phyloP scores from a whole-genome alignment of 2,888 invertebrate genomes.

The Coelinius sp. region DNA sequence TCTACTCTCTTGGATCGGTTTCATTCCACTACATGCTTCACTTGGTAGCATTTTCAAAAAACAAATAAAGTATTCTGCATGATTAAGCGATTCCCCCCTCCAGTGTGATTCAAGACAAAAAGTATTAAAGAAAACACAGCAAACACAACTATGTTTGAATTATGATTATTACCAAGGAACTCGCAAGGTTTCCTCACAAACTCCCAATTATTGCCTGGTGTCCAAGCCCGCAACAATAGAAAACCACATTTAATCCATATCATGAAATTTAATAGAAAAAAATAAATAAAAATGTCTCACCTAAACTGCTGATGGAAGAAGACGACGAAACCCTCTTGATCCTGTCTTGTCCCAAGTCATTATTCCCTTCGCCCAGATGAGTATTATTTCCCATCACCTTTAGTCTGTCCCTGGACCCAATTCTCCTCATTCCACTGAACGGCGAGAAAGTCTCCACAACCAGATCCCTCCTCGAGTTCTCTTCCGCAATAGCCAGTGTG shows the following conservation, averaged over 20 bases:
- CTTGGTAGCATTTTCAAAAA: too few relatives aligned
- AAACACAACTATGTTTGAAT: background rate
- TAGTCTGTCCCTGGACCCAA: conserved; percentile 70
- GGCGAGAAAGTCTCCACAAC: conserved; percentile 67
- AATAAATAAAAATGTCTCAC: conserved; percentile 56
- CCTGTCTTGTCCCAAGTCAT: conserved; percentile 69
- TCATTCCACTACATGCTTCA: too few relatives aligned
- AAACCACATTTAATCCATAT: conserved; percentile 9
- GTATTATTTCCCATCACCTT: conserved; percentile 67
- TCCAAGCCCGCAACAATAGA: conserved; percentile 43
- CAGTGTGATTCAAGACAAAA: too few relatives aligned
- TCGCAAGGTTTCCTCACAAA: conserved; percentile 71
- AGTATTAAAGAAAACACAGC: background rate
- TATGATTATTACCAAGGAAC: conserved; percentile 66
- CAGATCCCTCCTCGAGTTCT: conserved; percentile 69
- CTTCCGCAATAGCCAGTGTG: conserved; percentile 78
- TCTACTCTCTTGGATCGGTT: too few relatives aligned
- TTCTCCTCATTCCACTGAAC: conserved; percentile 68
- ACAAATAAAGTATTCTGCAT: too few relatives aligned
- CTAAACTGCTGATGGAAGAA: conserved; percentile 78
- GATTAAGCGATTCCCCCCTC: too few relatives aligned
- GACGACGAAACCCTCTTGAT: conserved; percentile 80
- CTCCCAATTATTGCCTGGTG: conserved; percentile 70
- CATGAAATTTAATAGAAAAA: conserved; percentile 5
- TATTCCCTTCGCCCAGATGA: conserved; percentile 62